Evolutionary conservation across 2,797 vertebrate genomes (phyloP), one percentile per base, ranked within the genome.

Genomic region (Trachops cirrhosus): DNA sequence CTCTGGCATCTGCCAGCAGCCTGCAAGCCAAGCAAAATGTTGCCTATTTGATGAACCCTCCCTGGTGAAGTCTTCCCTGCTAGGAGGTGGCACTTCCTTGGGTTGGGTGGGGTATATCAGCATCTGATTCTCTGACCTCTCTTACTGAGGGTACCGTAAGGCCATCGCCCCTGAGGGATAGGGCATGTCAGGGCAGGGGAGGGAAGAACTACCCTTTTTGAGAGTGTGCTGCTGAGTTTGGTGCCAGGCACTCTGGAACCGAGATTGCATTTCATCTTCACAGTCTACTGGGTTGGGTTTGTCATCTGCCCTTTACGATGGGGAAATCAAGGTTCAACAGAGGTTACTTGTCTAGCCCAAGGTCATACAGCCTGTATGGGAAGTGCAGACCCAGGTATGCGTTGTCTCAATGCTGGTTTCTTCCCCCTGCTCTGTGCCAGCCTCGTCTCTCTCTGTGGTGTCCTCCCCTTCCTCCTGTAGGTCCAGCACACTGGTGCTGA

Each of bases 401-500:
- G 64, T 32, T 44, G 29, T 34, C 71, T 95, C 29, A 3, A 4
- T 37, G 39, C 22, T 50, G 3, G 16, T 1, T 59, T n/a, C 57
- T 9, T 6, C 26, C 44, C 54, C 8, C 44, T 21, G 37, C 29
- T 15, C 48, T 5, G 3, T 11, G 52, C 34, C 6, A 2, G 64
- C 54, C 48, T 74, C 7, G 9, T 46, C 15, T n/a, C 37, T 18
- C 4, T 52, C 39, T 44, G n/a, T 4, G 0, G 0, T 34, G 46
- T 39, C 54, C 62, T 82, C 14, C 32, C 0, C 0, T n/a, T 34
- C 26, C 37, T 86, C 19, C 5, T 10, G 26, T 6, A 41, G 91
- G 73, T 6, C 11, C 19, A 6, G 41, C 32, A n/a, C 24, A 1
- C 50, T 2, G 9, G 67, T 26, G 46, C 41, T 21, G 50, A 89